phyloP scores from a whole-genome alignment of 1,140 invertebrate genomes.

The Saccostrea cuccullata region DNA sequence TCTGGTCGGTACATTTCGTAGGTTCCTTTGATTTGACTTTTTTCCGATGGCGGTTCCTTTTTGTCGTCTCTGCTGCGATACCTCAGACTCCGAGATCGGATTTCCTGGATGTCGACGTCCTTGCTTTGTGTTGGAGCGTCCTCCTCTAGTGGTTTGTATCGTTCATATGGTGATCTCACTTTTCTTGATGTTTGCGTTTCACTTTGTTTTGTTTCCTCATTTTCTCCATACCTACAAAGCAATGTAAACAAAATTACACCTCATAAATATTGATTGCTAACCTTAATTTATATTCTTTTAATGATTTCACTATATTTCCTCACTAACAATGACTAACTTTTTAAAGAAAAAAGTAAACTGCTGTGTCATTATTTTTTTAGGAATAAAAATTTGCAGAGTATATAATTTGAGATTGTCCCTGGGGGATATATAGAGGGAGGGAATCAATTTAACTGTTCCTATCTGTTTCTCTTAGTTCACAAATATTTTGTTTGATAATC shows the following conservation, averaged over 20 bases:
- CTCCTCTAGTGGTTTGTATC: conserved; percentile 25
- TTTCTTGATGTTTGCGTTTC: conserved; percentile 22
- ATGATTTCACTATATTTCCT: no score
- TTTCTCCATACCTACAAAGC: conserved; percentile 34
- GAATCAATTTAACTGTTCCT: not conserved
- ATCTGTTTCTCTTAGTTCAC: conserved; percentile 23
- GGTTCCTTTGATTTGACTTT: conserved; percentile 3
- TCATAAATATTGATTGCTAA: not conserved
- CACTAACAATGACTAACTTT: no score
- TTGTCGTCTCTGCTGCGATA: conserved; percentile 13
- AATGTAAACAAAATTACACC: not conserved
- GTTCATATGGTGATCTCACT: conserved; percentile 29
- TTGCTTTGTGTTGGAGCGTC: not conserved
- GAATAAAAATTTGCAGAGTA: not conserved
- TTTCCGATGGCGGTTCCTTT: not conserved
- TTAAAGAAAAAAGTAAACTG: no score
- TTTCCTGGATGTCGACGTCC: conserved; percentile 29
- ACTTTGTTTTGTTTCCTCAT: not conserved
- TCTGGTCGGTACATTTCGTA: not conserved
- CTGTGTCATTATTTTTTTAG: not conserved
- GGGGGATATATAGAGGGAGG: not conserved
- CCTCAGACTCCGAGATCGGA: conserved; percentile 1
- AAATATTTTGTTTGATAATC: conserved; percentile 32
- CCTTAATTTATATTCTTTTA: no score
- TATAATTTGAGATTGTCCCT: not conserved